A percentile compares a stretch with the other conserved stretches of the same genome.
These are phyloP conservation scores for Cryptotis parvus DNA, from an alignment of 2,113 vertebrate genomes.

Conservation along the genomic window DNA sequence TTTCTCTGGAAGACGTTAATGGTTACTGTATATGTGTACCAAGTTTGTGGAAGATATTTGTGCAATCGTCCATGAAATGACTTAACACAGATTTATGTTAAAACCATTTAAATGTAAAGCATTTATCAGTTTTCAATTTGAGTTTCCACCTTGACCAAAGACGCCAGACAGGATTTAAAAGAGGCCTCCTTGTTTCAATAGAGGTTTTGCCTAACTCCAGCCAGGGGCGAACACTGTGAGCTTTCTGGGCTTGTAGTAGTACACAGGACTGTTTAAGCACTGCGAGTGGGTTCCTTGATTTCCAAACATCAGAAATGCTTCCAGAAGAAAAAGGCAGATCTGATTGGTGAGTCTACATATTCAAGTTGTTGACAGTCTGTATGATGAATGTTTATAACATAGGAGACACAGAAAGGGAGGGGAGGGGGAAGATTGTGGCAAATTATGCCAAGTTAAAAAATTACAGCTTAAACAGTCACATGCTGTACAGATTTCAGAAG, in stretches of 20 bases:
- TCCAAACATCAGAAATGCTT: conserved; percentile 69
- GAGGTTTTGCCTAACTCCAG: conserved; percentile 53
- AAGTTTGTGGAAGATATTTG: conserved; percentile 81
- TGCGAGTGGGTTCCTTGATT: conserved; percentile 25
- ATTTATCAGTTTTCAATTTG: conserved; percentile 78
- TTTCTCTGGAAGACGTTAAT: conserved; percentile 75
- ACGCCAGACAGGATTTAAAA: conserved; percentile 59
- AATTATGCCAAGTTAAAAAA: conserved; percentile 43
- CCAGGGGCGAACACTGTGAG: conserved; percentile 5
- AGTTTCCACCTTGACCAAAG: conserved; percentile 69
- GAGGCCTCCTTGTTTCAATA: conserved; percentile 68
- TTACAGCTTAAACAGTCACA: not conserved
- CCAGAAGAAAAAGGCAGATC: conserved; percentile 6
- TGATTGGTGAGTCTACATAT: not conserved
- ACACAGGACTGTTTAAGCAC: conserved; percentile 26
- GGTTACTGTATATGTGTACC: conserved; percentile 68
- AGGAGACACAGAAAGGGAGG: not conserved
- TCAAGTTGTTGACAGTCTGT: conserved; percentile 50
- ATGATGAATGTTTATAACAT: conserved; percentile 26
- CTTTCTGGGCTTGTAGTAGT: conserved; percentile 42
- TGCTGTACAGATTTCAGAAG: not conserved
- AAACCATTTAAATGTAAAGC: conserved; percentile 79
- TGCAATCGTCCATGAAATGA: conserved; percentile 71
- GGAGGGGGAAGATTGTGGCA: not conserved
- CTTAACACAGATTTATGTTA: conserved; percentile 78